phyloP scores from a whole-genome alignment of 2,888 invertebrate genomes.

The Acheta domesticus region DNA sequence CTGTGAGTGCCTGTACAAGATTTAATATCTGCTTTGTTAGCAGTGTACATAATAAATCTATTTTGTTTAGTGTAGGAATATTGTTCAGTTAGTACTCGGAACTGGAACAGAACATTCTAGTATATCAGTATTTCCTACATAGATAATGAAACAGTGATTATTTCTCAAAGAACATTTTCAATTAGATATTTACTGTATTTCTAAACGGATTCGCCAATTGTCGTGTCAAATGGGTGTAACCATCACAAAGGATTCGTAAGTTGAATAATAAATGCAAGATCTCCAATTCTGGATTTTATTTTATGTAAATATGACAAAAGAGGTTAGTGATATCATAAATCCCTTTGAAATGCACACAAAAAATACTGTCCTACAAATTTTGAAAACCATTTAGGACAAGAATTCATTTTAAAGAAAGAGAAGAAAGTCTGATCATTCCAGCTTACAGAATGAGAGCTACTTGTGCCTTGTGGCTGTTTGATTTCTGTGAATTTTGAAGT shows the following conservation, averaged over 20 bases:
- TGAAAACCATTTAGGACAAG: background rate
- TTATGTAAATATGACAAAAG: too few species aligned
- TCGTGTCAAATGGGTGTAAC: too few species aligned
- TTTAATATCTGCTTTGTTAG: background rate
- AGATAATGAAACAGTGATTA: too few species aligned
- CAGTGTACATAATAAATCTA: background rate
- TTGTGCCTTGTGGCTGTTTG: background rate
- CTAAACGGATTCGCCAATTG: too few species aligned
- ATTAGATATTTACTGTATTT: too few species aligned
- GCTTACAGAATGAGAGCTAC: background rate
- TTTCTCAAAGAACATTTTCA: too few species aligned
- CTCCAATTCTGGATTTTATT: too few species aligned
- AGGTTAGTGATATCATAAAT: too few species aligned
- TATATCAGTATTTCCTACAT: background rate
- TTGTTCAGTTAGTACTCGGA: background rate
- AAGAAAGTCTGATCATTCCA: slow-evolving; percentile 18
- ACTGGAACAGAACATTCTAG: background rate
- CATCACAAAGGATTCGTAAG: too few species aligned
- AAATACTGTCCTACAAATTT: background rate
- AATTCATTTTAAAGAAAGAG: background rate
- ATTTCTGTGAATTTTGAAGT: slow-evolving; percentile 1
- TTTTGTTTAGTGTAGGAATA: slow-evolving; percentile 18
- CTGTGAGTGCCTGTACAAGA: slow-evolving; percentile 18
- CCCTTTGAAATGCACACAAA: too few species aligned
- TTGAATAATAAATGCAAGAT: too few species aligned